Conservation (phyloP, 2,113 vertebrate species). For the Gyps fulvus region DNA sequence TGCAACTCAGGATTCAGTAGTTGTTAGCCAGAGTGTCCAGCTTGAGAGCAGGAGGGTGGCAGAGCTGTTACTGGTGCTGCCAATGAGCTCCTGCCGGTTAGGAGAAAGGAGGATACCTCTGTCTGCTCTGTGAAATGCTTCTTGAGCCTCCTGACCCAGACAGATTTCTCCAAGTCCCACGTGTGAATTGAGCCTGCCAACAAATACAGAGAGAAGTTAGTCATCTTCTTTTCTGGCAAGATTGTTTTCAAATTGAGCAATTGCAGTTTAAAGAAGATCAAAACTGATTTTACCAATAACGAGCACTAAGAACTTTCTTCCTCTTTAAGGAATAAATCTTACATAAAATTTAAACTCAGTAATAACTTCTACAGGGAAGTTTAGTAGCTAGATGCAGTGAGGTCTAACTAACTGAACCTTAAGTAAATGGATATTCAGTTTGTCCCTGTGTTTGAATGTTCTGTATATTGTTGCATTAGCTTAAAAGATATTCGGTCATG, state of each 20-base stretch:
- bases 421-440: neutral
- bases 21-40: neutral
- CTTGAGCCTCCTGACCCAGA: neutral
- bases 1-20: neutral
- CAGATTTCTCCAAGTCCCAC: neutral
- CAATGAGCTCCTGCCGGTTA: neutral
- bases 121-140: neutral
- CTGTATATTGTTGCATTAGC: neutral
- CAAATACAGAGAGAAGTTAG: neutral
- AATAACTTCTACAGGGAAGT: neutral
- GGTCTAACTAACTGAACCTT: neutral
- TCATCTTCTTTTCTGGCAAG: neutral
- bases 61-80: neutral
- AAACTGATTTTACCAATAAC: neutral
- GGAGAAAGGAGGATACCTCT: neutral
- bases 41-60: neutral
- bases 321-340: neutral
- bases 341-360: neutral
- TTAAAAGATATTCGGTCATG: neutral
- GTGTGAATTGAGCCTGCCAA: neutral
- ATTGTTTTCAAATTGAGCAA: neutral
- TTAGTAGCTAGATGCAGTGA: neutral
- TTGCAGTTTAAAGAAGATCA: neutral
- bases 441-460: neutral
- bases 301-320: neutral